Evolutionary conservation across 2,888 invertebrate species (phyloP), one percentile per base, ranked within the genome.

Genomic region (Cephalotes varians): DNA sequence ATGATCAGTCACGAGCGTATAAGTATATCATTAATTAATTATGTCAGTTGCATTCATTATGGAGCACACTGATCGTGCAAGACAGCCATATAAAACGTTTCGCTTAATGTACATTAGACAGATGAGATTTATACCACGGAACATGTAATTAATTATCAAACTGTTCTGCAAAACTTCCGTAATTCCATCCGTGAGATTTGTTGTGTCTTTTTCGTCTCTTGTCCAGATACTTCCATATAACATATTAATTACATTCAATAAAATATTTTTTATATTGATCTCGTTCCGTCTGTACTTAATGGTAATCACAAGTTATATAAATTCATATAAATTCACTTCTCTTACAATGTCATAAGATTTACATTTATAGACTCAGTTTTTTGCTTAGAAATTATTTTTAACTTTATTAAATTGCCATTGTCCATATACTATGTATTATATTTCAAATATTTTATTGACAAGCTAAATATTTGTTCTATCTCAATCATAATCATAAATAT

Each of bases 101-200:
- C 84, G 84, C 77, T 84, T 82, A 89, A 89, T 85, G 85, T 83
- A 60, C 74, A 44, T 49, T 65, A 54, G 83, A 72, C 83, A 72
- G 62, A 12, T 28, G 65, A 85, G 88, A 89, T 88, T 89, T 88
- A 88, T 85, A 25, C 74, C 67, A 69, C 51, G 25, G 40, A 54
- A 60, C 79, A 77, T 60, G 72, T 87, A 83, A 88, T 88, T 88
- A 88, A 88, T 88, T 88, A 87, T 83, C 86, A 77, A 82, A 73
- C 87, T 83, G 77, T 69, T 83, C 69, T 54, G 83, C 54, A 76
- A 77, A 83, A 82, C 58, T 84, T 85, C 65, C 31, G 58, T 60
- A 54, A 60, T 67, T 83, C 51, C 25, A 56, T 64, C 67, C 67
- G 9, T 34, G 56, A n/a, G 37, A 71, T 72, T 81, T 74, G 25